phyloP scores from a whole-genome alignment of 64 coral and sea anemone genomes.

The Pocillopora verrucosa region DNA sequence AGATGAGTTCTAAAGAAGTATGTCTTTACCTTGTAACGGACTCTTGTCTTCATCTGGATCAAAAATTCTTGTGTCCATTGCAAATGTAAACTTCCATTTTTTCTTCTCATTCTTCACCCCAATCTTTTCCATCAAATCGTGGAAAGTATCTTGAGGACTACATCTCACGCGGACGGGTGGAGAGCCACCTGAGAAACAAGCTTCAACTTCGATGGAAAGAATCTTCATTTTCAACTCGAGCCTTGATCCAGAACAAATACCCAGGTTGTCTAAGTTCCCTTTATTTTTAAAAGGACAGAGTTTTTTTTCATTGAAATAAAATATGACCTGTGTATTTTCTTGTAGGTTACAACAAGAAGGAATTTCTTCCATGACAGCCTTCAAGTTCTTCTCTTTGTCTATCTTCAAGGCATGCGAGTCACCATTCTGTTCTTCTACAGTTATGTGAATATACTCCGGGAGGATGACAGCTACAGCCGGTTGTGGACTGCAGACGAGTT shows the following conservation, averaged over 20 bases:
- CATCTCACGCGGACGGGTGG: not conserved
- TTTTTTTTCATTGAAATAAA: not conserved
- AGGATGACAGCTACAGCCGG: not conserved
- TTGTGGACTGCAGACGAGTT: not conserved
- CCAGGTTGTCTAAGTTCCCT: not conserved
- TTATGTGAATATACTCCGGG: conserved; percentile 10
- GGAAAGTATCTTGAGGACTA: conserved; percentile 10
- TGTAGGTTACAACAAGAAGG: not conserved
- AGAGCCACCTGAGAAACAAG: not conserved
- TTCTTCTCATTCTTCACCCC: too few species aligned
- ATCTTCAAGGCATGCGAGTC: not conserved
- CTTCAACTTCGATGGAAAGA: not conserved
- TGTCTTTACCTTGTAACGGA: not conserved
- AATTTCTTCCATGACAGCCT: not conserved
- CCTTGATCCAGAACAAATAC: conserved; percentile 15
- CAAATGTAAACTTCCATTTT: not conserved
- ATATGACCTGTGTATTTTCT: conserved; percentile 2
- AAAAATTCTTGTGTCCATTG: not conserved
- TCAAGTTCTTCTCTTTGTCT: conserved; percentile 7
- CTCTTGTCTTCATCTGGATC: not conserved
- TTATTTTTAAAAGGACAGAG: not conserved
- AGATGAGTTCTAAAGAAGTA: too few species aligned
- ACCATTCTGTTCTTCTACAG: not conserved
- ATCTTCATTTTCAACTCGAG: not conserved
- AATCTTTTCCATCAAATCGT: not conserved